Conservation (phyloP, 35 echinoderm and acorn worm genomes). For the Lytechinus pictus region DNA sequence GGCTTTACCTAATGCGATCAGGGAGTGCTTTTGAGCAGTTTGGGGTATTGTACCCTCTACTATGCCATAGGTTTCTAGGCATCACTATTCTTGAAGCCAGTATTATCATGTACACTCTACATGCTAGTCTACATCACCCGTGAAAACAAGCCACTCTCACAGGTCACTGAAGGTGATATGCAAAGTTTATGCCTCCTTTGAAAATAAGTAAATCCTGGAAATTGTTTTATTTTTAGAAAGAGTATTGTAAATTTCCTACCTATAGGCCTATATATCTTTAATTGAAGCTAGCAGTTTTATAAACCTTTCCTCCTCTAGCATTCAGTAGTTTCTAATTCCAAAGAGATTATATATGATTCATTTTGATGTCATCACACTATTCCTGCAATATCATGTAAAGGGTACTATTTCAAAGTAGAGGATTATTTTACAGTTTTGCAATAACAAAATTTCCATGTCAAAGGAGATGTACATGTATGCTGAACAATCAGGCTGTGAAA, state of each 20-base stretch:
- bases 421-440: too few relatives aligned
- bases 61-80: neutral
- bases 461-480: too few relatives aligned
- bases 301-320: neutral
- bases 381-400: neutral
- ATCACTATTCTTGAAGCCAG: neutral
- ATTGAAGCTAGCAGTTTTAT: neutral
- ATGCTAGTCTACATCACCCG: neutral
- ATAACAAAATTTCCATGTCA: too few relatives aligned
- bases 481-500: too few relatives aligned
- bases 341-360: neutral
- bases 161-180: neutral
- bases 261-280: neutral
- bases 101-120: neutral
- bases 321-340: neutral
- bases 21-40: neutral
- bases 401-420: neutral
- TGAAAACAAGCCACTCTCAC: neutral
- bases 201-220: neutral
- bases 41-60: neutral
- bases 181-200: neutral
- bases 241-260: too few relatives aligned
- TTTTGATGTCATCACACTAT: neutral
- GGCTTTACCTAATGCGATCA: neutral
- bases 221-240: neutral